A percentile compares a stretch with the other conserved stretches of the same genome.
These are phyloP conservation scores for Lochmaea crataegi DNA, from an alignment of 2,888 invertebrate genomes.

Conservation along the genomic window DNA sequence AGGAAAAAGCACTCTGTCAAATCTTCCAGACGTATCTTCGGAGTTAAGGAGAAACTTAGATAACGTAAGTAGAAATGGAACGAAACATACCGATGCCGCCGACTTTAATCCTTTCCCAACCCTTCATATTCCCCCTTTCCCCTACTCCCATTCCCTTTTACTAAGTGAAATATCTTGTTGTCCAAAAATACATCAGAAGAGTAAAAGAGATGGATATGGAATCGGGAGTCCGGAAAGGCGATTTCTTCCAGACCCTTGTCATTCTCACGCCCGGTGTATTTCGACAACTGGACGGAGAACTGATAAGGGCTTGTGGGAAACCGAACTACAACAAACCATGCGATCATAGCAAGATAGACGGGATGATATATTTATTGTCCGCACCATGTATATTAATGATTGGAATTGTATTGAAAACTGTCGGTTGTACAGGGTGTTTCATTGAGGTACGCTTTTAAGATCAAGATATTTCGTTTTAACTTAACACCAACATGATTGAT, in stretches of 20 bases:
- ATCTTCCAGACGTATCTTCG: conserved; percentile 16
- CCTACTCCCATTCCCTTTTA: background rate
- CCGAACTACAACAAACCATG: conserved; percentile 63
- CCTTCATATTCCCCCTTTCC: background rate
- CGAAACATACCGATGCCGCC: conserved; percentile 23
- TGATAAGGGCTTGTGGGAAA: conserved; percentile 93
- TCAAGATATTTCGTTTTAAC: too few relatives aligned
- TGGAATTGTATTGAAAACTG: background rate
- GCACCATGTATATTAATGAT: background rate
- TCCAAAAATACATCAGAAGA: conserved; percentile 38
- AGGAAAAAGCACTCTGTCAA: conserved; percentile 12
- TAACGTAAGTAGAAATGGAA: conserved; percentile 26
- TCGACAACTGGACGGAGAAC: conserved; percentile 97
- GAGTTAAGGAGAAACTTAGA: conserved; percentile 13
- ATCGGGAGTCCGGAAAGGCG: conserved; percentile 44
- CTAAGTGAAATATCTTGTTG: conserved; percentile 45
- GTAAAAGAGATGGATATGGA: background rate
- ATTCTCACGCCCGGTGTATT: conserved; percentile 93
- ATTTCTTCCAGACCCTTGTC: conserved; percentile 83
- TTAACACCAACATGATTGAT: too few relatives aligned
- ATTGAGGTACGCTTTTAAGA: too few relatives aligned
- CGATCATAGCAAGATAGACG: conserved; percentile 21
- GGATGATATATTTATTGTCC: background rate
- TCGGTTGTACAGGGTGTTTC: too few relatives aligned
- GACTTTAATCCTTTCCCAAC: conserved; percentile 28